Conservation (phyloP, 2,888 invertebrate species). For the Lasius fuliginosus region DNA sequence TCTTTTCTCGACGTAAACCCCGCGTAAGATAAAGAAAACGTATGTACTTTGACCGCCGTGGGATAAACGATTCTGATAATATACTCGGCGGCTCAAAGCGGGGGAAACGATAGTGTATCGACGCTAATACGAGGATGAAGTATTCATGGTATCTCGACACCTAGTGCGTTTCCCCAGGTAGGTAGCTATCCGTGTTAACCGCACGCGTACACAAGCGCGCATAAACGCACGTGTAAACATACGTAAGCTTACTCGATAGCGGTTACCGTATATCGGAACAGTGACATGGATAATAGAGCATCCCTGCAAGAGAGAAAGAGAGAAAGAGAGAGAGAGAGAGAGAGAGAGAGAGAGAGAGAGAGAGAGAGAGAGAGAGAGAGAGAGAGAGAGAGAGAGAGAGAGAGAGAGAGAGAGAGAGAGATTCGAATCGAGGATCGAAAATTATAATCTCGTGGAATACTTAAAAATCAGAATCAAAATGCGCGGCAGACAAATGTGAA, state of each 20-base stretch:
- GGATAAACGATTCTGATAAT: constrained; percentile 59
- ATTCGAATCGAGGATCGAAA: constrained; percentile 1
- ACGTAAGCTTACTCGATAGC: constrained; percentile 17
- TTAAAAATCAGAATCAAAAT: constrained; percentile 2
- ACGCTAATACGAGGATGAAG: constrained; percentile 55
- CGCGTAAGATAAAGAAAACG: constrained; percentile 3
- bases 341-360: not conserved
- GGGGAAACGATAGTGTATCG: constrained; percentile 25
- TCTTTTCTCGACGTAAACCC: not conserved
- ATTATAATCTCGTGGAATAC: not conserved
- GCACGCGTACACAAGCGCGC: constrained; percentile 11
- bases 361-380: not conserved
- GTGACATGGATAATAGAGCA: constrained; percentile 34
- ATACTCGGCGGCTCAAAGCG: constrained; percentile 28
- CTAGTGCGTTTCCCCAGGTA: constrained; percentile 53
- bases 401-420: not conserved
- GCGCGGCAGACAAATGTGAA: not conserved
- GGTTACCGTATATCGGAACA: constrained; percentile 1
- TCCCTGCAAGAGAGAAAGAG: not conserved
- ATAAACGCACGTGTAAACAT: constrained; percentile 27
- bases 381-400: not conserved
- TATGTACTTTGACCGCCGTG: constrained; percentile 27
- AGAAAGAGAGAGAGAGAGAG: not conserved
- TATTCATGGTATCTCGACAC: constrained; percentile 62
- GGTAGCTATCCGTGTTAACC: constrained; percentile 47